These are phyloP conservation scores for Philaenus spumarius DNA, from an alignment of 1,140 invertebrate species.

Conservation along the genomic window DNA sequence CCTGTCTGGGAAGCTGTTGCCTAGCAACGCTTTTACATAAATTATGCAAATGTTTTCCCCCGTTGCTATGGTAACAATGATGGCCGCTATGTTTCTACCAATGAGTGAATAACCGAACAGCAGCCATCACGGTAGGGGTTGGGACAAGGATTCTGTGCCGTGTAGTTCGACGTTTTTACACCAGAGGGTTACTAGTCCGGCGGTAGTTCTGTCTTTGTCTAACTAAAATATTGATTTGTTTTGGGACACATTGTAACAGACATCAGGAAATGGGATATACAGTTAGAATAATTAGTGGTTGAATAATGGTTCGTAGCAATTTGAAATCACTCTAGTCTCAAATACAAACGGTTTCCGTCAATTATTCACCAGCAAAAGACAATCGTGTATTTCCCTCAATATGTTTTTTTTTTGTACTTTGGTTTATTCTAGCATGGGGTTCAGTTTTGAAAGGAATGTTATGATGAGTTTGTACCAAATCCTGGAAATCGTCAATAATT, in stretches of 20 bases:
- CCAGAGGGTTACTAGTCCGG: slow-evolving; percentile 7
- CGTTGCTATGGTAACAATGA: slow-evolving; percentile 8
- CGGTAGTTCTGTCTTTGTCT: not conserved
- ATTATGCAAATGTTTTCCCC: slow-evolving; percentile 5
- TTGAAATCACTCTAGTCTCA: too few relatives aligned
- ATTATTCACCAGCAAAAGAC: too few relatives aligned
- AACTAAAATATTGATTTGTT: not conserved
- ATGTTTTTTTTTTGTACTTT: too few relatives aligned
- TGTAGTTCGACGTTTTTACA: slow-evolving; percentile 4
- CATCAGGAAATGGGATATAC: not conserved
- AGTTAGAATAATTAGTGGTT: too few relatives aligned
- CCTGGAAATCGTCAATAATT: too few relatives aligned
- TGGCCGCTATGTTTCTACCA: slow-evolving; percentile 9
- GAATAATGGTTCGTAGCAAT: too few relatives aligned
- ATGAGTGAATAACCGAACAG: not conserved
- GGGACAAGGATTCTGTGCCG: not conserved
- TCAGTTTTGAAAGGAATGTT: too few relatives aligned
- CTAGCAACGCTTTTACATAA: slow-evolving; percentile 2
- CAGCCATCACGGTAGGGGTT: slow-evolving; percentile 6
- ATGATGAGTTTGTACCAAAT: too few relatives aligned
- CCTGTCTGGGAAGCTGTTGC: not conserved
- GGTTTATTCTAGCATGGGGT: too few relatives aligned
- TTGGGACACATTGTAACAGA: too few relatives aligned
- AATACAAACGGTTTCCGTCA: too few relatives aligned
- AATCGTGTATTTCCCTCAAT: too few relatives aligned